phyloP scores from a whole-genome alignment of 2,888 invertebrate species.

The Perdita meconis region DNA sequence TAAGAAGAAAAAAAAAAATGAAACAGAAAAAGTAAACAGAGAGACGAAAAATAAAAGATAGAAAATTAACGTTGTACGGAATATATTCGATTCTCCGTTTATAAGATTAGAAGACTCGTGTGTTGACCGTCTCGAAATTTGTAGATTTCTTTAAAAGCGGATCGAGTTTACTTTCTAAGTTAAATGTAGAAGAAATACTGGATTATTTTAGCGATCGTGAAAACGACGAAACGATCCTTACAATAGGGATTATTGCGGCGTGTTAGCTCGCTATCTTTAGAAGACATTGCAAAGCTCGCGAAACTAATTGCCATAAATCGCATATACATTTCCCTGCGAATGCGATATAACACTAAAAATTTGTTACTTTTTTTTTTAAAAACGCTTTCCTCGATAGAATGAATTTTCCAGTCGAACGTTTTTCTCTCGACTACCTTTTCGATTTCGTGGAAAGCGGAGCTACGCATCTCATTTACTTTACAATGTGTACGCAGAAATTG shows the following conservation, averaged over 20 bases:
- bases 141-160: constrained; percentile 1
- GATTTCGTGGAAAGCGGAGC: constrained; percentile 22
- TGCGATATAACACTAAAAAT: constrained; percentile 27
- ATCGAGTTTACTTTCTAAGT: constrained; percentile 19
- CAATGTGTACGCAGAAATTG: not conserved
- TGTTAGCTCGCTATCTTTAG: constrained; percentile 10
- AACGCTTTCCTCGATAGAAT: not conserved
- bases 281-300: constrained; percentile 6
- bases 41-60: not conserved
- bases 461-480: constrained; percentile 19
- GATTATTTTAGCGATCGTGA: constrained; percentile 31
- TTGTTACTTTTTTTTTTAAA: no score
- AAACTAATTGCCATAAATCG: not conserved
- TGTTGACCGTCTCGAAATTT: constrained; percentile 25
- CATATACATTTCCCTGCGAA: not conserved
- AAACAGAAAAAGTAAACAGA: not conserved
- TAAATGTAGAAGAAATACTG: constrained; percentile 53
- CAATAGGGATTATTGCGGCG: not conserved
- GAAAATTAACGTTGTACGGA: not conserved
- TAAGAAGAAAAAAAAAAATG: not conserved
- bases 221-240: constrained; percentile 34
- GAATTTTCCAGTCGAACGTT: constrained; percentile 10
- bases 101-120: constrained; percentile 13
- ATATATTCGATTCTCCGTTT: constrained; percentile 5
- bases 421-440: constrained; percentile 16